These are phyloP conservation scores for Numenius arquata DNA, from an alignment of 2,113 vertebrate species.

Conservation along the genomic window DNA sequence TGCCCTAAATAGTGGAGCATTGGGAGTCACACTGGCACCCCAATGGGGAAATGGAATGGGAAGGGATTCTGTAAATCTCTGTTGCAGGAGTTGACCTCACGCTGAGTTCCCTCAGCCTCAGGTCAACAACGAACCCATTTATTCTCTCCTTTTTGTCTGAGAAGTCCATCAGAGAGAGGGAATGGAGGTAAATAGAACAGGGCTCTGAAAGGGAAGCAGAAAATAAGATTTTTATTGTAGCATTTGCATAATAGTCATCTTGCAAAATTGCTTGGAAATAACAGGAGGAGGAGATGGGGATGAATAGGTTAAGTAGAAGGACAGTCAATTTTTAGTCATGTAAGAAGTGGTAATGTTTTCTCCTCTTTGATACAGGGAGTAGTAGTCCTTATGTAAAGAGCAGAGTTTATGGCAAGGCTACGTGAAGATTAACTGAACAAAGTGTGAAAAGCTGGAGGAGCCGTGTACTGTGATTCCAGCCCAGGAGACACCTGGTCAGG, in stretches of 20 bases:
- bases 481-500: neutral
- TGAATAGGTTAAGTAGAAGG: slow-evolving; percentile 35
- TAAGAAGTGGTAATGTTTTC: neutral
- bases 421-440: accelerated
- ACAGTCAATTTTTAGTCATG: slow-evolving; percentile 5
- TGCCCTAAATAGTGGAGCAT: neutral
- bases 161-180: slow-evolving; percentile 24
- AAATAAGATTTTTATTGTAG: slow-evolving; percentile 54
- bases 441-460: neutral
- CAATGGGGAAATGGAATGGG: neutral
- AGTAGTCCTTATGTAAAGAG: neutral
- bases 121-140: slow-evolving; percentile 30
- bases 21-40: accelerated
- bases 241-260: slow-evolving; percentile 58
- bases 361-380: neutral
- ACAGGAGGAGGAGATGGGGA: slow-evolving; percentile 33
- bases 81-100: neutral
- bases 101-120: slow-evolving; percentile 2
- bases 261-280: slow-evolving; percentile 51
- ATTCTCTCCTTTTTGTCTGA: slow-evolving; percentile 8
- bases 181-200: slow-evolving; percentile 29
- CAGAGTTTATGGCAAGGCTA: neutral
- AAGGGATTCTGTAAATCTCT: neutral
- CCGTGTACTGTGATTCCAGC: neutral
- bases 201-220: slow-evolving; percentile 32